These are phyloP conservation scores for Diceros bicornis DNA, from an alignment of 2,797 vertebrate species.

Conservation along the genomic window DNA sequence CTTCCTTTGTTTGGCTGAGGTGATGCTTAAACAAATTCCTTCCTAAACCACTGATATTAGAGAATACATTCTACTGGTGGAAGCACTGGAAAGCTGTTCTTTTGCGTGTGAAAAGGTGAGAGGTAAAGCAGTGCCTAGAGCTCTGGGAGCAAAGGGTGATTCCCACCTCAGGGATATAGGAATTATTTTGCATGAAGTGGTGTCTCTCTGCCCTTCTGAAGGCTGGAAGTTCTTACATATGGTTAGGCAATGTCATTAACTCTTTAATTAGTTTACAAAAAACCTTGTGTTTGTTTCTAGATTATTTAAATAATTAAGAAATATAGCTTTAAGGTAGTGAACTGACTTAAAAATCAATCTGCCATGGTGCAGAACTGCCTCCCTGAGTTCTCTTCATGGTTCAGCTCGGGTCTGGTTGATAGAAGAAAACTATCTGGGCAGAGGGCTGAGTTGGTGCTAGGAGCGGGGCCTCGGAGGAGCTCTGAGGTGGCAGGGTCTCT, in stretches of 20 bases:
- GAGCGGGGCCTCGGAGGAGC: too few species aligned
- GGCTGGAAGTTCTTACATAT: neutral
- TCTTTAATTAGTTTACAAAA: neutral
- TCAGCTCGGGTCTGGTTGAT: neutral
- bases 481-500: neutral
- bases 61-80: neutral
- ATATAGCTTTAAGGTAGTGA: neutral
- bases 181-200: neutral
- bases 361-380: neutral
- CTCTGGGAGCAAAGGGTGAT: neutral
- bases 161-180: accelerated
- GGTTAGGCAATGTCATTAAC: neutral
- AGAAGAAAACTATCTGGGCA: too few species aligned
- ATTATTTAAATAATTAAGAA: neutral
- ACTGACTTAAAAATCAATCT: neutral
- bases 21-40: neutral
- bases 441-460: neutral
- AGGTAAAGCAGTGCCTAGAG: neutral
- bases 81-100: neutral
- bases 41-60: neutral
- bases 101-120: neutral
- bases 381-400: neutral
- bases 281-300: neutral
- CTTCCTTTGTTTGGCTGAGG: neutral
- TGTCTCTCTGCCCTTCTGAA: neutral